Evolutionary conservation across 2,797 vertebrate genomes (phyloP), one percentile per base, ranked within the genome.

Genomic region (Capromys pilorides): DNA sequence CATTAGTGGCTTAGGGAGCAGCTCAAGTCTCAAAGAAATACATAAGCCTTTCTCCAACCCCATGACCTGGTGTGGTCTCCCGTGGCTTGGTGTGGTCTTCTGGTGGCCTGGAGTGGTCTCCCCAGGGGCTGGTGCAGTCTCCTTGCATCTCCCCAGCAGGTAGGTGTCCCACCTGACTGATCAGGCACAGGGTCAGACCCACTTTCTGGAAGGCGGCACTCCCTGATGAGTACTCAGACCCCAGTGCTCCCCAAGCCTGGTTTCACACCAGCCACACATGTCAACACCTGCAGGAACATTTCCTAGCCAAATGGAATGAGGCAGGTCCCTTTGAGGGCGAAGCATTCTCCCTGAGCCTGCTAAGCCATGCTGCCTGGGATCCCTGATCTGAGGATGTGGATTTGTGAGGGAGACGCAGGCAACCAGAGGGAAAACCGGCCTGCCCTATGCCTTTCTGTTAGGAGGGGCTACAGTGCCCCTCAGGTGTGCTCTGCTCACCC

Each of bases 131-230:
- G 51, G 16, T 59, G 57, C 21, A 13, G 51, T 54, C 51, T 54
- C 13, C 51, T 13, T 14, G 51, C 9, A 0, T 33, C 62, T 66
- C 57, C 57, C 57, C 57, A 6, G 57, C 21, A 59, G 57, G 18
- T 49, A 89, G 86, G 66, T 79, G 92, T 97, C 86, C 95, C 49
- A 61, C 88, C 28, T 78, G 88, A 96, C 90, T 57, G 45, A 54
- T 81, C 79, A 96, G 18, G 18, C 16, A 57, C 62, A 62, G 85
- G 82, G 73, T 80, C 62, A 54, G 33, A 73, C 84, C 91, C 90
- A 45, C 78, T 69, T 49, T 88, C 88, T 86, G 39, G 93, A 69
- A 88, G 61, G 71, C 49, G 86, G 57, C 62, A 95, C 57, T n/a
- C 67, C 67, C 82, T 86, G 78, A 33, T 59, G 95, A 69, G 10